Base-by-base conservation (phyloP, 2,113 vertebrate genomes). In the Tiliqua scincoides region DNA sequence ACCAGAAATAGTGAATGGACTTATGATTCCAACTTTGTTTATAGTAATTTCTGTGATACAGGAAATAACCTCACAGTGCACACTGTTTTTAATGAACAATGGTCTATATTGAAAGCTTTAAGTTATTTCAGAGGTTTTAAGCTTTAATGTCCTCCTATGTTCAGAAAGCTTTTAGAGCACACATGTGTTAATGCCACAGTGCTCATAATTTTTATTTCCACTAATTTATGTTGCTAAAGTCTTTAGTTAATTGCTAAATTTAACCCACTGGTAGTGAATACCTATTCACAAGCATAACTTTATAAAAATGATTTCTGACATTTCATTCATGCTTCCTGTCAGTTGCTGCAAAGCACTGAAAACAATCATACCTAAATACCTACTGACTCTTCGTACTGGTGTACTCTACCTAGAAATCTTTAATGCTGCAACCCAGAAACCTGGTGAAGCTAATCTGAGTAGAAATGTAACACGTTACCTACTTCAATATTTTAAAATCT, bases 91-190 rank as follows among this genome's bases (percentile, higher is more conserved):
- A 84, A 77, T 54, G 61, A 14, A 54, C 74, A 77, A 54, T 73
- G 54, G 17, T 40, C 68, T 73, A 3, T 43, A n/a, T 57, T 32
- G 62, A 25, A 85, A 37, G 18, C n/a, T 15, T 57, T 5, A 57
- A 90, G 90, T 91, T 79, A 77, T 90, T 94, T 94, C 88, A 89
- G 92, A 54, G 94, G 74, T 88, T 37, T 87, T 89, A 84, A 93
- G 87, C 91, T 95, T 94, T 93, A 89, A 95, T 94, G 88, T 71
- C 82, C 89, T 96, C 90, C 85, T 89, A 82, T 78, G 90, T 94
- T 93, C 92, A 93, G 91, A 89, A 96, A 94, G 88, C 90, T 94
- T 94, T 93, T 95, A 2, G 92, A 95, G 91, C 94, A 89, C 88
- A 91, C 85, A 89, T 91, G 87, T 93, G 94, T 43, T 84, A 59